Percentiles rank a stretch among this genome's conserved stretches.
These are phyloP conservation scores for Aythya baeri DNA, from an alignment of 2,113 vertebrate genomes.

Conservation along the genomic window DNA sequence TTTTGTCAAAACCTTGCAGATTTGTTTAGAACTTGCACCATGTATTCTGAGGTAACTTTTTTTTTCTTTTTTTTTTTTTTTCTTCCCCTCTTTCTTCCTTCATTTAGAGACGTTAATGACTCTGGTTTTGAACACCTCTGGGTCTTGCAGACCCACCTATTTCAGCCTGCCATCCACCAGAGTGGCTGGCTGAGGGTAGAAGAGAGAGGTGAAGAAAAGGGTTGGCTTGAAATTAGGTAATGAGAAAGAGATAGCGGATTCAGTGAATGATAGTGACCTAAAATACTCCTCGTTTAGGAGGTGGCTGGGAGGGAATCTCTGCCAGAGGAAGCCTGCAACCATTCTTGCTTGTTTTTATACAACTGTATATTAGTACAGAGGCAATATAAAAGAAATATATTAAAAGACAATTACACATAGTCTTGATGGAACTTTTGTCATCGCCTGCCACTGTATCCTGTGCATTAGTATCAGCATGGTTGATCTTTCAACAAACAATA, in stretches of 20 bases:
- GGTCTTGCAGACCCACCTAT: background rate
- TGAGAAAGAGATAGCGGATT: background rate
- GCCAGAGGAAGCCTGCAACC: background rate
- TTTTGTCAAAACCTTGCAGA: background rate
- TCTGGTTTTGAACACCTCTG: background rate
- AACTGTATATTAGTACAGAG: background rate
- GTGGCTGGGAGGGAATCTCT: background rate
- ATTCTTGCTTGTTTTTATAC: background rate
- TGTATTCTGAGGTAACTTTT: background rate
- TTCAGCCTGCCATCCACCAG: background rate
- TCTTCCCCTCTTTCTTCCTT: background rate
- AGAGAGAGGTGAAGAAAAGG: background rate
- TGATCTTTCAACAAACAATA: conserved; percentile 34
- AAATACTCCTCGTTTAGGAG: background rate
- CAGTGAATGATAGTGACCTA: background rate
- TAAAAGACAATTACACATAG: background rate
- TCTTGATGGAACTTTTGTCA: background rate
- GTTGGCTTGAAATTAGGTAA: background rate
- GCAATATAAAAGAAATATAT: background rate
- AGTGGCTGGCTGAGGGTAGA: background rate
- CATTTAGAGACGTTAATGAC: background rate
- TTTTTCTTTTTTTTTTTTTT: background rate
- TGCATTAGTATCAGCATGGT: background rate
- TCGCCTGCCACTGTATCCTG: background rate
- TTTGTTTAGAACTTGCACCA: background rate